These are phyloP conservation scores for Parotocinclus haroldoi DNA, from an alignment of 2,797 vertebrate genomes.

Conservation along the genomic window DNA sequence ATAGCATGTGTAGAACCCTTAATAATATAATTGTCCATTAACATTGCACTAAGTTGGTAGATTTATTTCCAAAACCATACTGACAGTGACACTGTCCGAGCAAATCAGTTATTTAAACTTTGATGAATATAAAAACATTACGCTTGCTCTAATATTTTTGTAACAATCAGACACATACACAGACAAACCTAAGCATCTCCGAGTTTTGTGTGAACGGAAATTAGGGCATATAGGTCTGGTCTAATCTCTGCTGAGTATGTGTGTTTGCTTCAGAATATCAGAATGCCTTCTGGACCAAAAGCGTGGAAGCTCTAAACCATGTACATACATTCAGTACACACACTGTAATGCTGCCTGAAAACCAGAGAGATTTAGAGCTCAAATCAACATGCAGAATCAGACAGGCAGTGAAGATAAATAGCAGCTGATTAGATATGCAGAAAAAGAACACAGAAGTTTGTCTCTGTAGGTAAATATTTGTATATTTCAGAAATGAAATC, in stretches of 20 bases:
- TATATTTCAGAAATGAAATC: no score
- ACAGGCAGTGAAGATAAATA: slow-evolving; percentile 17
- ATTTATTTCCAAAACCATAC: no score
- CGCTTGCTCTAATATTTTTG: no score
- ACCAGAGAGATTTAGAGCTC: slow-evolving; percentile 34
- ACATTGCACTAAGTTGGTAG: no score
- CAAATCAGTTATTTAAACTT: no score
- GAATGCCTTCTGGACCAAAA: slow-evolving; percentile 34
- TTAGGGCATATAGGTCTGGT: slow-evolving; percentile 35
- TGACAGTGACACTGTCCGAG: no score
- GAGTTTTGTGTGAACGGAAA: slow-evolving; percentile 35
- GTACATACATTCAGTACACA: slow-evolving; percentile 37
- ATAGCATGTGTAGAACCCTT: no score
- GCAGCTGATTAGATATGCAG: slow-evolving; percentile 5
- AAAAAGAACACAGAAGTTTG: no score
- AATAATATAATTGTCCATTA: not conserved
- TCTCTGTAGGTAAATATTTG: no score
- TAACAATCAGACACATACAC: not conserved
- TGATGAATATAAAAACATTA: no score
- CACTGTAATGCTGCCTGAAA: slow-evolving; percentile 27
- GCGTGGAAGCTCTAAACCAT: slow-evolving; percentile 29
- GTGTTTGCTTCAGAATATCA: slow-evolving; percentile 42
- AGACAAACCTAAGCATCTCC: slow-evolving; percentile 7
- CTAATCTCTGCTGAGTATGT: slow-evolving; percentile 33
- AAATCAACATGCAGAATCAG: slow-evolving; percentile 27